Conservation (phyloP, 2,113 vertebrate genomes). For the Turnix velox region DNA sequence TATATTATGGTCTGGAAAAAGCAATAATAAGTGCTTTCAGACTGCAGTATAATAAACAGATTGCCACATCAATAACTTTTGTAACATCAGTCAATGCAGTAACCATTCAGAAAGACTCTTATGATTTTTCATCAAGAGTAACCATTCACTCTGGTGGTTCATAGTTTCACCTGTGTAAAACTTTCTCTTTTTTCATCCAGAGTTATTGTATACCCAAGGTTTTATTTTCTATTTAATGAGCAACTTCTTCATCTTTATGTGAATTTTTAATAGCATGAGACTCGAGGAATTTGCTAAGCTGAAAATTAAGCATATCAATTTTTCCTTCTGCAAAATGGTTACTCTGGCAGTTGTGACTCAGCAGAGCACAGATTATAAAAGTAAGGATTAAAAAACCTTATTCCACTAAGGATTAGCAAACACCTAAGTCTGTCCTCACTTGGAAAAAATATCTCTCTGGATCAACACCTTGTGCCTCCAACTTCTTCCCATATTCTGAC, state of each 20-base stretch:
- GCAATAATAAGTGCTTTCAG: background rate
- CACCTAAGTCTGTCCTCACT: background rate
- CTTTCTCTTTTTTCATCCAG: background rate
- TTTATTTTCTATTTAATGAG: background rate
- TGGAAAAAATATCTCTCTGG: background rate
- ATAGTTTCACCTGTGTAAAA: background rate
- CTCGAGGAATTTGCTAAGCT: background rate
- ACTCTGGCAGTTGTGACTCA: background rate
- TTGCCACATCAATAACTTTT: background rate
- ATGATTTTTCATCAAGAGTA: background rate
- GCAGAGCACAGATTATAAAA: background rate
- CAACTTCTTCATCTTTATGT: background rate
- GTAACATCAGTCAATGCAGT: background rate
- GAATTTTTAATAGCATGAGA: background rate
- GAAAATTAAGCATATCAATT: background rate
- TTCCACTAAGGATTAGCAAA: background rate
- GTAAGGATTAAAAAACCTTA: background rate
- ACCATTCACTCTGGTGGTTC: background rate
- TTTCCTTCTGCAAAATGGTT: background rate
- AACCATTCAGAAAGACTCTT: background rate
- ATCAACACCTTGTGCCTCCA: background rate
- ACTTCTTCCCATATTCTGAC: background rate
- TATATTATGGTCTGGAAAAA: background rate
- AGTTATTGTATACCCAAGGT: background rate
- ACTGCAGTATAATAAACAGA: background rate